Evolutionary conservation across 2,113 vertebrate genomes (phyloP), one percentile per base, ranked within the genome.

Genomic region (Engraulis encrasicolus): DNA sequence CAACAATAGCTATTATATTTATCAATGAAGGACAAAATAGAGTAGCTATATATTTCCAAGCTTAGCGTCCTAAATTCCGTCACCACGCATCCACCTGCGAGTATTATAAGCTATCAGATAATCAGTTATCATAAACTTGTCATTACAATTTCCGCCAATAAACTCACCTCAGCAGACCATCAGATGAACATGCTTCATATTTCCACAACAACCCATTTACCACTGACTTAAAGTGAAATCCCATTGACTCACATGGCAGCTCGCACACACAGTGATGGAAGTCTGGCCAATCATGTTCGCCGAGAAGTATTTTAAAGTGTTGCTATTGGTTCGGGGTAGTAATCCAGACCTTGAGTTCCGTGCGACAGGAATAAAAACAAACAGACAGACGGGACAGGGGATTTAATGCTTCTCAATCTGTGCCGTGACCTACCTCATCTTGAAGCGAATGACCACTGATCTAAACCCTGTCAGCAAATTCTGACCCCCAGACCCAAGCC

Each of bases 271-370:
- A 34, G 66, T 74, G 66, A 74, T 12, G 34, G 66, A 71, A 15
- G 27, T 15, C 11, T 11, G 4, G 11, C 61, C 61, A 71, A 71
- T 71, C 61, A 1, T 71, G 12, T 27, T 71, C 61, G 12, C 9
- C 27, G 31, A 31, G 1, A 31, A 31, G 61, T 71, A 71, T 71
- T 71, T 71, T 14, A 71, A 71, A 9, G 23, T 71, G 78, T 9
- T 23, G 27, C n/a, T n/a, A 90, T 88, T 91, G 89, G 92, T 54
- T 86, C 3, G 19, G 34, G n/a, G 5, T 58, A 14, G 81, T 77
- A 85, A 81, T 45, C 79, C 81, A 66, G 5, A 83, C 34, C 19
- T 18, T 89, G 88, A 89, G 82, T n/a, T 27, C 86, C 34, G 48
- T 12, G 80, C 85, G 82, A 78, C 82, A 88, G 86, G 84, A 82